phyloP scores from a whole-genome alignment of 37 sponge, comb jelly and placozoan species.

The Lycopodina hypogea region DNA sequence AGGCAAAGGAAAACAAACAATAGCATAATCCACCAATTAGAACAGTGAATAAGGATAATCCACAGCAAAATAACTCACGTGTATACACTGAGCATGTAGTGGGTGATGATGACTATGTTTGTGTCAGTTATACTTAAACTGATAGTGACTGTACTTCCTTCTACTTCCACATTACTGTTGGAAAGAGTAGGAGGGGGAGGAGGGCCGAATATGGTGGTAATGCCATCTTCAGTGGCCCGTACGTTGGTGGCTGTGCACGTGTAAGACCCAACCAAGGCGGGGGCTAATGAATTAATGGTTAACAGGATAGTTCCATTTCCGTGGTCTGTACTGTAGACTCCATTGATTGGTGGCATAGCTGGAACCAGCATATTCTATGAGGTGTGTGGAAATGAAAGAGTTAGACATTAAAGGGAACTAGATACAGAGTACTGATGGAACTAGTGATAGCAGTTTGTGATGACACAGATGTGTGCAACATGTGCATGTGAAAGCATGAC shows the following conservation, averaged over 20 bases:
- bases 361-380: neutral
- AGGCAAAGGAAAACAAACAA: too few species aligned
- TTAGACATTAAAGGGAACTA: too few species aligned
- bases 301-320: neutral
- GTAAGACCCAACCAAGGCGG: neutral
- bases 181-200: neutral
- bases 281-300: neutral
- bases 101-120: neutral
- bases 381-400: neutral
- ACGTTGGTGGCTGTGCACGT: slow-evolving; percentile 21
- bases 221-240: neutral
- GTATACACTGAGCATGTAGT: neutral
- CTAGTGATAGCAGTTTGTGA: too few species aligned
- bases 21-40: too few species aligned
- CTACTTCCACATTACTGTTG: too few species aligned
- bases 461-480: neutral
- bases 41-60: too few species aligned
- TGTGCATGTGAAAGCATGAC: neutral
- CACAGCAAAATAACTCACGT: neutral
- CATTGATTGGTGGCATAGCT: too few species aligned
- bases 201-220: neutral
- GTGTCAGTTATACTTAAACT: neutral
- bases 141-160: neutral
- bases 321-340: neutral
- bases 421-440: too few species aligned